Base-by-base conservation (phyloP, 2,888 invertebrate genomes). In the Coelopa pilipes region DNA sequence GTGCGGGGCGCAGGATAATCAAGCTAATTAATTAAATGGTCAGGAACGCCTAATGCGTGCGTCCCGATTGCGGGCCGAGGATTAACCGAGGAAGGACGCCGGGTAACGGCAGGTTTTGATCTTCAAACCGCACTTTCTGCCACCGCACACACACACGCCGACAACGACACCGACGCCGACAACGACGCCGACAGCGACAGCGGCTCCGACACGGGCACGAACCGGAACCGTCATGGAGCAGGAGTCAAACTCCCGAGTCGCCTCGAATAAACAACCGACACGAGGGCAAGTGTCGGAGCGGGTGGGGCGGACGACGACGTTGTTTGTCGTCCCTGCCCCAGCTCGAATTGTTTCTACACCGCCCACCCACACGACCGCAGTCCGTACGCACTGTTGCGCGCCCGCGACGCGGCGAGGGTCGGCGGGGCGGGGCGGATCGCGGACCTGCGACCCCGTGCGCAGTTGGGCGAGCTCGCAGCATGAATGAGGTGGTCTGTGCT, bases 11-110 rank as follows among this genome's bases (percentile, higher is more conserved):
- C 10, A 63, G 47, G 66, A 66, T 66, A 50, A 66, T 66, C n/a
- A 19, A 49, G 50, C 66, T 66, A 66, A 49, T 66, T 66, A 66
- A 66, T 66, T 66, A 66, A 66, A 47, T 47, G 66, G 66, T 66
- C 66, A 24, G 49, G 21, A 34, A 50, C 49, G 66, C 50, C 21
- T 49, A 50, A 19, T 19, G 49, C 34, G 34, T 34, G 34, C 34
- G 34, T 34, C 4, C 34, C 34, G 34, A 34, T 34, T 34, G 34
- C 7, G 34, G 34, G 34, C 4, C 34, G 34, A 7, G 34, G 34
- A 2, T 46, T 63, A 17, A 55, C 68, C 24, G 68, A 17, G 24
- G 67, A 49, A 34, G 34, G 21, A 24, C 57, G 45, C 3, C 11
- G n/a, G 24, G 53, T 34, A 19, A 59, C 21, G 24, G 24, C 57